Evolutionary conservation across 1,140 invertebrate genomes (phyloP).

Genomic region (Odontomachus brunneus): DNA sequence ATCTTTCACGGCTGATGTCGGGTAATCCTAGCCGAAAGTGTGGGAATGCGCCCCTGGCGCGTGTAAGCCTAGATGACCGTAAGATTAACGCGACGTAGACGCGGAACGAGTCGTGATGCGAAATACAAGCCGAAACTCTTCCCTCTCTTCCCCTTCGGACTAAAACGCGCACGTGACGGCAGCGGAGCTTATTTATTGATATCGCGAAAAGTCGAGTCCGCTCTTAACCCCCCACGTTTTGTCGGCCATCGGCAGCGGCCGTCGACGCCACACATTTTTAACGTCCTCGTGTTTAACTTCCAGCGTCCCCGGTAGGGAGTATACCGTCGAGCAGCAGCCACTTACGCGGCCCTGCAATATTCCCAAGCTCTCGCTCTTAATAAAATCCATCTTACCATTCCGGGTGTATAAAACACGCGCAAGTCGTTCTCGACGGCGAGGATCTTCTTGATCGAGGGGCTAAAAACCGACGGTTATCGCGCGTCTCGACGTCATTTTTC

Average conservation of each 20-base stretch:
- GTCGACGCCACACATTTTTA: slow-evolving; percentile 26
- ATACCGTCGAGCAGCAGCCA: slow-evolving; percentile 1
- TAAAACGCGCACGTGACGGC: slow-evolving; percentile 36
- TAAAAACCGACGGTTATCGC: slow-evolving; percentile 39
- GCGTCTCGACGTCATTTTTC: slow-evolving; percentile 34
- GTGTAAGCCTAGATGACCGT: slow-evolving; percentile 25
- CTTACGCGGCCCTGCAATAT: slow-evolving; percentile 38
- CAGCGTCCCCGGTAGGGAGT: background rate
- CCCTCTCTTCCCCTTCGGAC: background rate
- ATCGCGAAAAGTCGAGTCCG: slow-evolving; percentile 20
- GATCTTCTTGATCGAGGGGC: slow-evolving; percentile 32
- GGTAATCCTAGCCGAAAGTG: background rate
- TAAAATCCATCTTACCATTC: slow-evolving; percentile 9
- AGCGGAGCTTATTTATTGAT: slow-evolving; percentile 47
- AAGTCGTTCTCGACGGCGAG: slow-evolving; percentile 7
- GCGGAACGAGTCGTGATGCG: slow-evolving; percentile 37
- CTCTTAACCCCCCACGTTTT: background rate
- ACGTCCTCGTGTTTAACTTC: background rate
- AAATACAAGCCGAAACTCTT: slow-evolving; percentile 36
- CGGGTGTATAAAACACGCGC: slow-evolving; percentile 1
- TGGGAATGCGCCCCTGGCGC: background rate
- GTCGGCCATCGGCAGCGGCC: background rate
- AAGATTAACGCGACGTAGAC: slow-evolving; percentile 28
- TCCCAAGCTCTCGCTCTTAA: slow-evolving; percentile 26
- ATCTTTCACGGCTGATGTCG: background rate